Conservation (phyloP, 64 coral and sea anemone species). For the Orbicella faveolata region DNA sequence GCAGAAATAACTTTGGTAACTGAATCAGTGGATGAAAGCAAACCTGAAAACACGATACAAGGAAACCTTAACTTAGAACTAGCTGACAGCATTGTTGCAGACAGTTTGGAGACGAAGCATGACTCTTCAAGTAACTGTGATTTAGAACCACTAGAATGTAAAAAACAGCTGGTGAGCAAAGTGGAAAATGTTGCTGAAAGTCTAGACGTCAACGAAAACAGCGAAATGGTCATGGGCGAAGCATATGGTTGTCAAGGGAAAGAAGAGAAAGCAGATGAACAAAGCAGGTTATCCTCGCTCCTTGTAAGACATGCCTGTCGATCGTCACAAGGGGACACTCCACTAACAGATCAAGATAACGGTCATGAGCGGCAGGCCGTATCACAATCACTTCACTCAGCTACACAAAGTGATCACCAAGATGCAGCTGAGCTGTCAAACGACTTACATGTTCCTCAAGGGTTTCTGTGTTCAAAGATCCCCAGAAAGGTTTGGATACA, state of each 20-base stretch:
- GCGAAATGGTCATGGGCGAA: background rate
- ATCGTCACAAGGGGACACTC: background rate
- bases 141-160: background rate
- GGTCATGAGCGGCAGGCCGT: background rate
- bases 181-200: slow-evolving; percentile 15
- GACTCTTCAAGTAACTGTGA: background rate
- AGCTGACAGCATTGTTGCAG: slow-evolving; percentile 18
- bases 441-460: background rate
- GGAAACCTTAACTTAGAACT: background rate
- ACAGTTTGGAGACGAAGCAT: slow-evolving; percentile 8
- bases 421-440: background rate
- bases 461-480: slow-evolving; percentile 30
- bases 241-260: background rate
- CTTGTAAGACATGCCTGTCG: background rate
- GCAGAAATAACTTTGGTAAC: background rate
- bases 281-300: background rate
- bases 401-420: background rate
- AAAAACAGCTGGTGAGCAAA: background rate
- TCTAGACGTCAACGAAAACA: background rate
- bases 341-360: background rate
- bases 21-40: slow-evolving; percentile 32
- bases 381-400: background rate
- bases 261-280: background rate
- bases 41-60: background rate
- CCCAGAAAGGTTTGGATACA: slow-evolving; percentile 12